Evolutionary conservation across 1,140 invertebrate genomes (phyloP).

Genomic region (Chionoecetes opilio): DNA sequence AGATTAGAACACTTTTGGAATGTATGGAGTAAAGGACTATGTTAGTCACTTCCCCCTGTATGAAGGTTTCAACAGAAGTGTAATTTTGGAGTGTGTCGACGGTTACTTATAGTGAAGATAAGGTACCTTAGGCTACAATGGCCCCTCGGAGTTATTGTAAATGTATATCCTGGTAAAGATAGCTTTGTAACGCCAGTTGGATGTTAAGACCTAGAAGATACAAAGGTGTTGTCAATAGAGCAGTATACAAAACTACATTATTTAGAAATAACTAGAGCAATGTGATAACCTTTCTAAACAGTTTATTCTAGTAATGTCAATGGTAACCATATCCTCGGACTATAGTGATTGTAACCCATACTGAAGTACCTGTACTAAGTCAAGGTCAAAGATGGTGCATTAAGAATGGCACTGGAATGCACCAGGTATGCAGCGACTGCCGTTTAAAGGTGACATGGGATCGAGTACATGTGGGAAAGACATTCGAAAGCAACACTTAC

Average conservation of each 20-base stretch:
- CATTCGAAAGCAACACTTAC: too few species aligned
- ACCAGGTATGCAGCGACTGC: too few species aligned
- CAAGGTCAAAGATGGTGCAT: too few species aligned
- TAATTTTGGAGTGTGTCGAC: not conserved
- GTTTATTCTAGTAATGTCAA: too few species aligned
- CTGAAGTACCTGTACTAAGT: too few species aligned
- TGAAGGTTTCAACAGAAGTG: constrained; percentile 4
- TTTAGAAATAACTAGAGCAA: constrained; percentile 52
- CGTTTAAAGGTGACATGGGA: too few species aligned
- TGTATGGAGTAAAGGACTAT: constrained; percentile 54
- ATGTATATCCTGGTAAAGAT: constrained; percentile 52
- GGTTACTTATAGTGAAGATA: constrained; percentile 43
- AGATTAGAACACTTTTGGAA: constrained; percentile 60
- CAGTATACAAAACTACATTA: constrained; percentile 48
- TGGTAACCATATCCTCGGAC: too few species aligned
- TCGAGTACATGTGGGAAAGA: too few species aligned
- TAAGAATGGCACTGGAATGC: too few species aligned
- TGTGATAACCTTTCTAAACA: too few species aligned
- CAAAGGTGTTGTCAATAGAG: not conserved
- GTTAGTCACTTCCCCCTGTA: constrained; percentile 12
- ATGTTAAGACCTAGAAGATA: constrained; percentile 46
- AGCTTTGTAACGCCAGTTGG: not conserved
- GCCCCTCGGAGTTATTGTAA: constrained; percentile 37
- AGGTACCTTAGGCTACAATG: constrained; percentile 31
- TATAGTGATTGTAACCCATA: too few species aligned